A percentile compares a stretch with the other conserved stretches of the same genome.
Conservation (phyloP, 2,888 invertebrate genomes). For the Pandemis cinnamomeana region DNA sequence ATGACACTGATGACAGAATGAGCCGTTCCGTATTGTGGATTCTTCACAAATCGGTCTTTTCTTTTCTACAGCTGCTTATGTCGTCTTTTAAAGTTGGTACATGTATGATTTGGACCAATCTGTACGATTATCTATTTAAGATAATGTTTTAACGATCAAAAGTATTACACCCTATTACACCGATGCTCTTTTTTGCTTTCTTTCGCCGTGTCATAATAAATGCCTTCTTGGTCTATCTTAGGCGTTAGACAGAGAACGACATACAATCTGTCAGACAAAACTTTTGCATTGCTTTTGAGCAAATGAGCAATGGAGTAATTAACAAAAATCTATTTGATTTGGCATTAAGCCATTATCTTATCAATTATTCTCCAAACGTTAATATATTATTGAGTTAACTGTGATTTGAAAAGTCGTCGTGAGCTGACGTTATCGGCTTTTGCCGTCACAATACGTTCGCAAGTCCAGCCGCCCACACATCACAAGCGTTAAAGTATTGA, state of each 20-base stretch:
- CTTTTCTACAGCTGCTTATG: no score
- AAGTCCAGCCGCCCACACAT: constrained; percentile 16
- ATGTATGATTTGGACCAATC: constrained; percentile 8
- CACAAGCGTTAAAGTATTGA: constrained; percentile 16
- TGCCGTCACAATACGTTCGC: constrained; percentile 29
- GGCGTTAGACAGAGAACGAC: constrained; percentile 2
- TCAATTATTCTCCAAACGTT: constrained; percentile 14
- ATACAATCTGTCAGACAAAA: not conserved
- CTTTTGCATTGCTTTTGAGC: constrained; percentile 12
- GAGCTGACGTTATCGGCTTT: constrained; percentile 32
- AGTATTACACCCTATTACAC: constrained; percentile 1
- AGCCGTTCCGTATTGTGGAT: not conserved
- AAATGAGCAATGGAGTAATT: constrained; percentile 20
- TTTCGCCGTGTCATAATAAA: not conserved
- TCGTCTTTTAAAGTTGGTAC: no score
- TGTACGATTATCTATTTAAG: constrained; percentile 5
- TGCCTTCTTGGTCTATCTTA: constrained; percentile 12
- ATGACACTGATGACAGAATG: not conserved
- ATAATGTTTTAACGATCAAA: not conserved
- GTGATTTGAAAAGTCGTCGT: constrained; percentile 24
- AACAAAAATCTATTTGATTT: constrained; percentile 35
- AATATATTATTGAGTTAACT: constrained; percentile 20
- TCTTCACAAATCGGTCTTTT: not conserved
- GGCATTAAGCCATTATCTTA: constrained; percentile 30
- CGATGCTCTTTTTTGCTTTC: not conserved